These are phyloP conservation scores for Tribolium madens DNA, from an alignment of 1,140 invertebrate species.

Conservation along the genomic window DNA sequence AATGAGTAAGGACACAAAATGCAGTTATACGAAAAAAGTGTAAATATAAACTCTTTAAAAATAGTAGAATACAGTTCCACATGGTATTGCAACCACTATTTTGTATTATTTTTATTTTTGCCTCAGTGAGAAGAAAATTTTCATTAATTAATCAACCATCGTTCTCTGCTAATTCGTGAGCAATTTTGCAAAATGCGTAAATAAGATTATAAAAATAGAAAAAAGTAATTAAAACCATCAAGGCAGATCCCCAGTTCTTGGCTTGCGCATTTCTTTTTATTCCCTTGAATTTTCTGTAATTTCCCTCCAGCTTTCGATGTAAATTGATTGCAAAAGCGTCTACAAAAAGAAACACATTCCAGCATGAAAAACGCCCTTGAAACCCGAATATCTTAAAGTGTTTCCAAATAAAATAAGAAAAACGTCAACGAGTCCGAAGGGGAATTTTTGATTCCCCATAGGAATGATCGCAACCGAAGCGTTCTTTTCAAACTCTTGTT, in stretches of 20 bases:
- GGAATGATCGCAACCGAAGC: slow-evolving; percentile 12
- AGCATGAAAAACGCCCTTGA: slow-evolving; percentile 4
- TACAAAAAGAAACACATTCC: slow-evolving; percentile 3
- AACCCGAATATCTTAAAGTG: slow-evolving; percentile 5
- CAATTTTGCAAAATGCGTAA: too few relatives aligned
- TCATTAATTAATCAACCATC: too few relatives aligned
- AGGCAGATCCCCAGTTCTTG: too few relatives aligned
- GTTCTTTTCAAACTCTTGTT: slow-evolving; percentile 18
- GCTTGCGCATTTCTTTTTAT: background rate
- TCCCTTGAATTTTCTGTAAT: background rate
- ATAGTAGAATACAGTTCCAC: too few relatives aligned
- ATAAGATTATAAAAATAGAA: too few relatives aligned
- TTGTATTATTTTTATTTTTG: too few relatives aligned
- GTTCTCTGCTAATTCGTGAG: background rate
- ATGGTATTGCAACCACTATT: too few relatives aligned
- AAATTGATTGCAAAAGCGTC: background rate
- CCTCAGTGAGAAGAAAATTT: too few relatives aligned
- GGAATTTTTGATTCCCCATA: slow-evolving; percentile 19
- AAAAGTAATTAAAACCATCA: too few relatives aligned
- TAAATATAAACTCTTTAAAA: too few relatives aligned
- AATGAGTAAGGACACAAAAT: background rate
- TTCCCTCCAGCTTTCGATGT: background rate
- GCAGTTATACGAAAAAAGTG: too few relatives aligned
- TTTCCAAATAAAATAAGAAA: slow-evolving; percentile 36
- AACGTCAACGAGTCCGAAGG: slow-evolving; percentile 18